Base-by-base conservation (phyloP, 2,888 invertebrate genomes). In the Tortricodes alternella region DNA sequence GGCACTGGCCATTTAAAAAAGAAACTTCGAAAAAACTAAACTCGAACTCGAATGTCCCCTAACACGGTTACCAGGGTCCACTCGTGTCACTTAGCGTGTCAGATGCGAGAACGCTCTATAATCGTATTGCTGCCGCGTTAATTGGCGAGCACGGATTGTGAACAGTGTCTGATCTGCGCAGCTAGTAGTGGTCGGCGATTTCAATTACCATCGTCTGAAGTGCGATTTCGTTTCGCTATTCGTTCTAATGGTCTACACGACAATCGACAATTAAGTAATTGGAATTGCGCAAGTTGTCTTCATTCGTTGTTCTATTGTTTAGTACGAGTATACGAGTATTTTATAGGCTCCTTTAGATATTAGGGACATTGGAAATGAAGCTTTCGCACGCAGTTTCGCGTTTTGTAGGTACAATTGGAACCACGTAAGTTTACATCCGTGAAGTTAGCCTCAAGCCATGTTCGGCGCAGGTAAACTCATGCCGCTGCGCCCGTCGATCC, bases 71-170 rank as follows among this genome's bases (percentile, higher is more conserved):
- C 39, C 18, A 18, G 16, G n/a, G 44, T 29, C 44, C 43, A 43
- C 27, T 27, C 27, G 23, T 32, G n/a, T 39, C 50, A 41, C 41
- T 34, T 41, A 51, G 29, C 18, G 50, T 34, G 34, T 41, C 32
- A 16, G 35, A 9, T 24, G 23, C 23, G 41, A 51, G 50, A 23
- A 29, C 46, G 19, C 15, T 29, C 34, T 9, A 23, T 46, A 53
- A 53, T 46, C 52, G 18, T 37, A 53, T 53, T 53, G 52, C 44
- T 27, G 9, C 34, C 24, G 37, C 37, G 52, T 29, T 53, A 53
- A 53, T 46, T 29, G 37, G 29, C 18, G n/a, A 43, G 37, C 44
- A 37, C 37, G 19, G 37, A 52, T 50, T 50, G 23, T 27, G n/a
- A n/a, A n/a, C 18, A 18, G 39, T 13, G 19, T 41, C 21, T 39